Evolutionary conservation across 2,113 vertebrate species (phyloP).

Genomic region (Leucopsar rothschildi): DNA sequence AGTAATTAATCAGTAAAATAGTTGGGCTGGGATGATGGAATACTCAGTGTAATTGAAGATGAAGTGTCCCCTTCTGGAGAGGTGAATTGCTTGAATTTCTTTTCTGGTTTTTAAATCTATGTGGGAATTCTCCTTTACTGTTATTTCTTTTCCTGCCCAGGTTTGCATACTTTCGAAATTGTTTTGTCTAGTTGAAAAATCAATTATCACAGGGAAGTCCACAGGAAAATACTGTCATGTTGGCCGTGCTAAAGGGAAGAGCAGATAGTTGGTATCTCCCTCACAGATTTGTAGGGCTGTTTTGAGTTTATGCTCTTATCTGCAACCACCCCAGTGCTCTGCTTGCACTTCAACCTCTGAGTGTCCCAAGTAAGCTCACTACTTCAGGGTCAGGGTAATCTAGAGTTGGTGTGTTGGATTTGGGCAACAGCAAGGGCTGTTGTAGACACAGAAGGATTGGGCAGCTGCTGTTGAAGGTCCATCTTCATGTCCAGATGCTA

Average conservation of each 20-base stretch:
- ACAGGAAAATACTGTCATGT: background rate
- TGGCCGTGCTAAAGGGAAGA: background rate
- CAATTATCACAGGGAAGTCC: background rate
- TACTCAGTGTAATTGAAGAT: background rate
- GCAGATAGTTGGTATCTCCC: background rate
- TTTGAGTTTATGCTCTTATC: background rate
- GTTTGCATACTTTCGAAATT: background rate
- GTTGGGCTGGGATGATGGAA: background rate
- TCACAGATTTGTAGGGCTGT: background rate
- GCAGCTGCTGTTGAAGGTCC: background rate
- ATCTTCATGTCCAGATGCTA: background rate
- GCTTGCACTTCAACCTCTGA: background rate
- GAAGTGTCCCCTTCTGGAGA: background rate
- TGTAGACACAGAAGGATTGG: background rate
- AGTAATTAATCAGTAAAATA: background rate
- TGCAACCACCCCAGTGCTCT: background rate
- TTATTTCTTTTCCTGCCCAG: background rate
- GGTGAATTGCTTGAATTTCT: background rate
- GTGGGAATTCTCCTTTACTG: background rate
- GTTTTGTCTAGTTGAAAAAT: background rate
- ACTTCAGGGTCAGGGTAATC: accelerated
- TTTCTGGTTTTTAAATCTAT: background rate
- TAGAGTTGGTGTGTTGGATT: background rate
- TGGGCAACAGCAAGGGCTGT: background rate
- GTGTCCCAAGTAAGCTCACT: background rate